A percentile compares a stretch with the other conserved stretches of the same genome.
phyloP scores from a whole-genome alignment of 2,888 invertebrate species.

The Aricia artaxerxes region DNA sequence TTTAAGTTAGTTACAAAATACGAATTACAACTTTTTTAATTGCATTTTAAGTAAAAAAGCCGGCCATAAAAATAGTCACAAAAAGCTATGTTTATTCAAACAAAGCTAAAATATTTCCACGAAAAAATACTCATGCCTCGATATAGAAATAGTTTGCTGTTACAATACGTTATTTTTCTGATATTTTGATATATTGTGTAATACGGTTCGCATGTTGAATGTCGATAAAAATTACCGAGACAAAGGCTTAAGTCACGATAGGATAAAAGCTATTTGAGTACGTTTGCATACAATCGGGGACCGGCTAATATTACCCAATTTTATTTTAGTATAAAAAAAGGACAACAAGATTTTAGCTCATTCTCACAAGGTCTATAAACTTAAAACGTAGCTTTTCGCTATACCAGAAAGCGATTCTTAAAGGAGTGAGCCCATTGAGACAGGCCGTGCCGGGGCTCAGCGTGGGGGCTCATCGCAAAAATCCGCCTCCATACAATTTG shows the following conservation, averaged over 20 bases:
- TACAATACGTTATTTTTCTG: slow-evolving; percentile 13
- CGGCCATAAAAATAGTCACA: not conserved
- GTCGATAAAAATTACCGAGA: slow-evolving; percentile 29
- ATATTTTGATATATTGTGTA: slow-evolving; percentile 19
- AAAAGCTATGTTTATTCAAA: not conserved
- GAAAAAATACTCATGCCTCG: not conserved
- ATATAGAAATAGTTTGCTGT: not conserved
- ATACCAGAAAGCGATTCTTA: not conserved
- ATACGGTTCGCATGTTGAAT: slow-evolving; percentile 14
- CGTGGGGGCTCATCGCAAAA: too few relatives aligned
- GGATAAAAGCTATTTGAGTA: not conserved
- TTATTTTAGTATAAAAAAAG: not conserved
- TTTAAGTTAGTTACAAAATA: not conserved
- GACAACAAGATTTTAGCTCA: not conserved
- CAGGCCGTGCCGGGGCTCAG: too few relatives aligned
- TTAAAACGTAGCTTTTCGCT: not conserved
- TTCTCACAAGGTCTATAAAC: not conserved
- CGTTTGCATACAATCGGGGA: slow-evolving; percentile 18
- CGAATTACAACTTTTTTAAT: not conserved
- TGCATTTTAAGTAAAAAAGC: not conserved
- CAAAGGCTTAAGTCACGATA: slow-evolving; percentile 22
- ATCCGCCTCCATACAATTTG: too few relatives aligned
- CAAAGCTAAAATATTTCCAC: not conserved
- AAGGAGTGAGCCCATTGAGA: not conserved
- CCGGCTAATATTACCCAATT: not conserved